phyloP scores from a whole-genome alignment of 2,797 vertebrate genomes.

The Oreortyx pictus region DNA sequence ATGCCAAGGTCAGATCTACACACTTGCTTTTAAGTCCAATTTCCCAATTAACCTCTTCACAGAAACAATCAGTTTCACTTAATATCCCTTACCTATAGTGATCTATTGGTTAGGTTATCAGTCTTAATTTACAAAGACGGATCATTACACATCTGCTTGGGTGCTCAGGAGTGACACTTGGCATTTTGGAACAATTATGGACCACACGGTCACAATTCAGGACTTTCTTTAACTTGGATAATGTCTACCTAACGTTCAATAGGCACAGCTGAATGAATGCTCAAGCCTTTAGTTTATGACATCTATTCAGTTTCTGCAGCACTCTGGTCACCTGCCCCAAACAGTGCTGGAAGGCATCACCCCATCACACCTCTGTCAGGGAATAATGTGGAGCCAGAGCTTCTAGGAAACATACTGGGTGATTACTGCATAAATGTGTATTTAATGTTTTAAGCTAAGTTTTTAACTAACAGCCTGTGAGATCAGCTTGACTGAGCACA shows the following conservation, averaged over 20 bases:
- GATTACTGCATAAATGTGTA: background rate
- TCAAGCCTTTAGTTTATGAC: background rate
- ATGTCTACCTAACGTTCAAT: fast-evolving
- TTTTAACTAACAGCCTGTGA: background rate
- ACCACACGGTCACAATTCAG: fast-evolving
- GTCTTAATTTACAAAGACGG: background rate
- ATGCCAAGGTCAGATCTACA: background rate
- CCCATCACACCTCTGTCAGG: background rate
- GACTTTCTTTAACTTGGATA: background rate
- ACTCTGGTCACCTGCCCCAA: background rate
- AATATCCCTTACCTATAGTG: background rate
- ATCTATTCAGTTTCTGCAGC: background rate
- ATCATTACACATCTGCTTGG: background rate
- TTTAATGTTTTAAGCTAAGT: background rate
- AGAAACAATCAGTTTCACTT: background rate
- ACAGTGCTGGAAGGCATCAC: background rate
- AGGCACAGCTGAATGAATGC: background rate
- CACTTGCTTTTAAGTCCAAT: background rate
- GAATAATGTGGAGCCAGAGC: background rate
- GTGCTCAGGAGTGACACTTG: background rate
- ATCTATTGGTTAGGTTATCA: background rate
- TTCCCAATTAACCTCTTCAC: background rate
- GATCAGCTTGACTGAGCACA: background rate
- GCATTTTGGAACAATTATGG: background rate
- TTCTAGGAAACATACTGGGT: fast-evolving